Evolutionary conservation across 1,140 invertebrate genomes (phyloP).

Genomic region (Cecropterus lyciades): DNA sequence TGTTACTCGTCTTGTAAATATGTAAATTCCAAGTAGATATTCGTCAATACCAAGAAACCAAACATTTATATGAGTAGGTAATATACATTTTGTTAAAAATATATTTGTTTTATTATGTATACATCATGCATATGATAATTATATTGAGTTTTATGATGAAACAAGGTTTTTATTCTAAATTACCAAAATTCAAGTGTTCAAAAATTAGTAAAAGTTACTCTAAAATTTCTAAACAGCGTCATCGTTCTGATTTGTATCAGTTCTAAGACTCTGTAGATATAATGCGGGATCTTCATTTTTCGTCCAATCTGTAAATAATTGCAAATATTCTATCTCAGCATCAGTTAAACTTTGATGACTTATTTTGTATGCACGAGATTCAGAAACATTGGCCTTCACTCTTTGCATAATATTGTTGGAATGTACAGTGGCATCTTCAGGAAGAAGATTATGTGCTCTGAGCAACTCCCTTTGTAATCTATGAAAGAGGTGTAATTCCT

Average conservation of each 20-base stretch:
- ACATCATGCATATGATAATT: constrained; percentile 62
- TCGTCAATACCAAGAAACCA: constrained; percentile 80
- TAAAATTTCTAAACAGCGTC: background rate
- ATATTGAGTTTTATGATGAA: constrained; percentile 71
- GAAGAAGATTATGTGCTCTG: constrained; percentile 47
- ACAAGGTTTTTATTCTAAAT: constrained; percentile 68
- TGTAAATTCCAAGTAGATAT: constrained; percentile 79
- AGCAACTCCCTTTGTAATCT: constrained; percentile 57
- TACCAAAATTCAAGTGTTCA: constrained; percentile 36
- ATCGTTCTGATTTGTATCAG: background rate
- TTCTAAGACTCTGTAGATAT: constrained; percentile 49
- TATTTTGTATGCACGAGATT: constrained; percentile 18
- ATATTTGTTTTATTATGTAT: constrained; percentile 70
- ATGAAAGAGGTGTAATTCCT: constrained; percentile 60
- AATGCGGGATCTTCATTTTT: constrained; percentile 56
- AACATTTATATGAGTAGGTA: constrained; percentile 78
- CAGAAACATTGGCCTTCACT: background rate
- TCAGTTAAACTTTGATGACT: constrained; percentile 44
- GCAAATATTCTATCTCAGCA: constrained; percentile 63
- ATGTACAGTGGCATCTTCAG: constrained; percentile 9
- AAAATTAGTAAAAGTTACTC: no score
- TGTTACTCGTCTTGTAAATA: constrained; percentile 77
- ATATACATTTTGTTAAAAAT: constrained; percentile 78
- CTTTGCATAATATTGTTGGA: constrained; percentile 24
- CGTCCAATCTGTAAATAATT: constrained; percentile 70